Percentiles rank a stretch among this genome's conserved stretches.
Conservation (phyloP, 2,113 vertebrate species). For the Macrotis lagotis region DNA sequence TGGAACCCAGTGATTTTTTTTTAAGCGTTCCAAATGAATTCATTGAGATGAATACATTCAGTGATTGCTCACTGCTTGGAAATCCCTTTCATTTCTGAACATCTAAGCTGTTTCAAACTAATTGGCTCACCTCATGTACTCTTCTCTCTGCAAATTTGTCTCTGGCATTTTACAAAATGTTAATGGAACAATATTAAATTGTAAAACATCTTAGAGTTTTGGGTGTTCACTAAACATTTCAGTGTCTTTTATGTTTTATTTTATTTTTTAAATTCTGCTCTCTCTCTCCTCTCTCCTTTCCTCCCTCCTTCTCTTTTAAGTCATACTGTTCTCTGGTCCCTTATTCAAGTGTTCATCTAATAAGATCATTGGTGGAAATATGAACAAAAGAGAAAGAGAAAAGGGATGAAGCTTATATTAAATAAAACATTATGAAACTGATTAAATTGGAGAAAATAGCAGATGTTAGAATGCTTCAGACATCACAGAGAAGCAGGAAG, state of each 20-base stretch:
- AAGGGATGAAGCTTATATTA: background rate
- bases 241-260: background rate
- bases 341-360: background rate
- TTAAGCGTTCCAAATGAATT: background rate
- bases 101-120: background rate
- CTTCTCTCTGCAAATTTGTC: constrained; percentile 20
- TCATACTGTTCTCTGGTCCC: background rate
- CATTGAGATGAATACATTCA: background rate
- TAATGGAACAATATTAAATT: constrained; percentile 59
- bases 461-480: background rate
- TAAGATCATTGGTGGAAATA: background rate
- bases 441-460: background rate
- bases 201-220: constrained; percentile 23
- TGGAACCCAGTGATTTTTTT: background rate
- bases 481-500: background rate
- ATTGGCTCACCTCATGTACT: background rate
- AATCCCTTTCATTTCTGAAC: background rate
- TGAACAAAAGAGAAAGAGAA: background rate
- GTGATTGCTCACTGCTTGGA: background rate
- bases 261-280: background rate
- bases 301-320: background rate
- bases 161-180: constrained; percentile 58
- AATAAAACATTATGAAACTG: background rate
- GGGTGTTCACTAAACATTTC: background rate
- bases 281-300: background rate